Evolutionary conservation across 2,113 vertebrate species (phyloP).

Genomic region (Laterallus jamaicensis): DNA sequence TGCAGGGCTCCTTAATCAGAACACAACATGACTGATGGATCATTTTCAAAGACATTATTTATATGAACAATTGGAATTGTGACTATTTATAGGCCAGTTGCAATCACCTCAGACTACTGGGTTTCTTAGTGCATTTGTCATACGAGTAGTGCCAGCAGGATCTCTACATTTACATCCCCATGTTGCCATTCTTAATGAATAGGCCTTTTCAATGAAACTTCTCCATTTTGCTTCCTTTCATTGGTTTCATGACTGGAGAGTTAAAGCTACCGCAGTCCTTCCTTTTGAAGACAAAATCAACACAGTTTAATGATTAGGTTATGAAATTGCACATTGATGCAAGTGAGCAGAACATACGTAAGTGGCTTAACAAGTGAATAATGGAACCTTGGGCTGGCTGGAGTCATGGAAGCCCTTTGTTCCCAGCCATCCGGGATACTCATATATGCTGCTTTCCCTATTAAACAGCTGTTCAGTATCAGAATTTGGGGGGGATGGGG

Average conservation of each 20-base stretch:
- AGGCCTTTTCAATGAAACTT: not conserved
- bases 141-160: not conserved
- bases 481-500: accelerated
- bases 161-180: not conserved
- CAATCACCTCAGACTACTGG: not conserved
- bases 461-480: not conserved
- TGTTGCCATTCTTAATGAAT: conserved; percentile 4
- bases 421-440: not conserved
- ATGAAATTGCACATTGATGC: not conserved
- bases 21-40: not conserved
- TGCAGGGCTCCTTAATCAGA: not conserved
- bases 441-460: not conserved
- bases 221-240: not conserved
- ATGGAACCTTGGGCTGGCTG: not conserved
- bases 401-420: not conserved
- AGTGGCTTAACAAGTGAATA: not conserved
- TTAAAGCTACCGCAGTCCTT: not conserved
- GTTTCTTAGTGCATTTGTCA: not conserved
- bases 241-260: not conserved
- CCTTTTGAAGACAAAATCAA: not conserved
- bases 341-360: not conserved
- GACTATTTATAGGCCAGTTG: conserved; percentile 14
- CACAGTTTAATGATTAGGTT: not conserved
- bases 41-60: conserved; percentile 29
- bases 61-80: not conserved